Evolutionary conservation across 2,113 vertebrate genomes (phyloP).

Genomic region (Cyanoderma ruficeps): DNA sequence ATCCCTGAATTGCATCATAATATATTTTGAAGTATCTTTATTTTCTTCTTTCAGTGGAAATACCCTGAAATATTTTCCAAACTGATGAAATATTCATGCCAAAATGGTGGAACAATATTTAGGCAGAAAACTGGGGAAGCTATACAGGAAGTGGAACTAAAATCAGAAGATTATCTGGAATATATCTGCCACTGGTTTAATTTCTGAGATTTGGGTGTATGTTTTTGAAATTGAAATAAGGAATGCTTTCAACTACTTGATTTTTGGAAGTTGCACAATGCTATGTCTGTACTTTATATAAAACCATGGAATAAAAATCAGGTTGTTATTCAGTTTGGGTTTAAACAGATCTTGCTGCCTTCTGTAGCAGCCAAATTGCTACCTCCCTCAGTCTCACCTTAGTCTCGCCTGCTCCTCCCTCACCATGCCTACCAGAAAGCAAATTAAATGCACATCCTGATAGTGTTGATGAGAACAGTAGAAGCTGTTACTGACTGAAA

Average conservation of each 20-base stretch:
- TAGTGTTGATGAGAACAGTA: background rate
- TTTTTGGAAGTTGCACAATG: background rate
- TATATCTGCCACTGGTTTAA: background rate
- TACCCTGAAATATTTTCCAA: background rate
- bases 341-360: background rate
- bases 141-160: background rate
- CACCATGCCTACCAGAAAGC: background rate
- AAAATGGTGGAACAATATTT: background rate
- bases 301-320: background rate
- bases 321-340: background rate
- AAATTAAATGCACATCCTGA: background rate
- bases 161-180: background rate
- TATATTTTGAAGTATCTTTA: background rate
- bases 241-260: background rate
- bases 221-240: background rate
- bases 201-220: background rate
- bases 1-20: background rate
- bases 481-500: background rate
- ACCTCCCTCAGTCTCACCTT: too few relatives aligned
- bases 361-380: background rate
- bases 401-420: background rate
- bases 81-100: background rate
- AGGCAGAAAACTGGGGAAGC: background rate
- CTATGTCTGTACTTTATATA: background rate
- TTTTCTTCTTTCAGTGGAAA: background rate